Conservation (phyloP, 2,797 vertebrate species). For the Sebastes baramenuke region DNA sequence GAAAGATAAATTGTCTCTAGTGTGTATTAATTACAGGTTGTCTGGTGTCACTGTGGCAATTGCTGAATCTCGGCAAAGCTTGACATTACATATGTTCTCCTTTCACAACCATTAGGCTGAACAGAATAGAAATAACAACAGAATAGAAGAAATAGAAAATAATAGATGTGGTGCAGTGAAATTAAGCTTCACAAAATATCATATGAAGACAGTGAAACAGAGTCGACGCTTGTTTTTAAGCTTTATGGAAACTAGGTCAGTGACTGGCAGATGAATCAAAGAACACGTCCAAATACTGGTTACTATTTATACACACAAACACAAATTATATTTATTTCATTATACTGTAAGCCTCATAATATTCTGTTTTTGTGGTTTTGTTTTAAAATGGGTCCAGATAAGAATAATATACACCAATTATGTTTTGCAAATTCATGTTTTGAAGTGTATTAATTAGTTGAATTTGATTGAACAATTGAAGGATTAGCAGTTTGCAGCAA, state of each 20-base stretch:
- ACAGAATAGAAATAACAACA: not conserved
- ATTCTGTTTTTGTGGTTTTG: not conserved
- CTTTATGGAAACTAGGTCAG: conserved; percentile 9
- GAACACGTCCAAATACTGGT: not conserved
- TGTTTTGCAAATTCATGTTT: not conserved
- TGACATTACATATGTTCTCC: not conserved
- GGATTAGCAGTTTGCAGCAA: not conserved
- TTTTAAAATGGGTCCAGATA: not conserved
- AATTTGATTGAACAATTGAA: not conserved
- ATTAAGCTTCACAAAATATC: not conserved
- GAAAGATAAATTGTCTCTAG: not conserved
- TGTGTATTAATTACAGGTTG: conserved; percentile 22
- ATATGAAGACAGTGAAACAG: not conserved
- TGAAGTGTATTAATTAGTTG: not conserved
- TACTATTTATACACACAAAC: conserved; percentile 6
- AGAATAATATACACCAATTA: accelerated
- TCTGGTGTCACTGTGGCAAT: not conserved
- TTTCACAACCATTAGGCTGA: not conserved
- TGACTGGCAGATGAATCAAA: not conserved
- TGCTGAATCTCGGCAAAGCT: not conserved
- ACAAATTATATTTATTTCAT: not conserved
- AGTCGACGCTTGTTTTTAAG: not conserved
- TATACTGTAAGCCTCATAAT: not conserved
- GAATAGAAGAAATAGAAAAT: not conserved
- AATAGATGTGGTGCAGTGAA: not conserved